A percentile compares a stretch with the other conserved stretches of the same genome.
These are phyloP conservation scores for Tenebrio molitor DNA, from an alignment of 1,140 invertebrate genomes.

Conservation along the genomic window DNA sequence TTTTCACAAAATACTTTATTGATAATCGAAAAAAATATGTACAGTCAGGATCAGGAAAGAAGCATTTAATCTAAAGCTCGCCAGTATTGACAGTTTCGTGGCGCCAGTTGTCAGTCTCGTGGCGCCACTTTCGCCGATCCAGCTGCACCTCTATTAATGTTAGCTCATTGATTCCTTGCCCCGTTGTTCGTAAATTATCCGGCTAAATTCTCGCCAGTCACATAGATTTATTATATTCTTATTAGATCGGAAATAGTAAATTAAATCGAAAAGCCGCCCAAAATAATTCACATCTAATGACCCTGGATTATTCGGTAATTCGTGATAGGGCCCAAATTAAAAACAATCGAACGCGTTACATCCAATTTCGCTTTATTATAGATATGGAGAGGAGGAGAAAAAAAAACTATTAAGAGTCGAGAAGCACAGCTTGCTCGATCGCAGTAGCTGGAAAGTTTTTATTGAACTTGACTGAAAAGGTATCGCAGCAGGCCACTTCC, in stretches of 20 bases:
- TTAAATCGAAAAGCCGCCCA: conserved; percentile 44
- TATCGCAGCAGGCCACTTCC: conserved; percentile 41
- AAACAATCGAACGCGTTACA: conserved; percentile 25
- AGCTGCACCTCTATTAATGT: conserved; percentile 8
- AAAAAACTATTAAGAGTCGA: conserved; percentile 19
- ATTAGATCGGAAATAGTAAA: conserved; percentile 47
- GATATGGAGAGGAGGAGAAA: conserved; percentile 1
- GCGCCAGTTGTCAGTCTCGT: too few species aligned
- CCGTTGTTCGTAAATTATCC: conserved; percentile 14
- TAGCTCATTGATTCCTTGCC: conserved; percentile 10
- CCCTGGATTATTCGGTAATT: neutral
- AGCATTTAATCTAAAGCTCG: too few species aligned
- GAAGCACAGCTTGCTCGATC: conserved; percentile 31
- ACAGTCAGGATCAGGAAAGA: too few species aligned
- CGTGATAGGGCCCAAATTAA: neutral
- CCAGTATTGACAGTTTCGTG: too few species aligned
- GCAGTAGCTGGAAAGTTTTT: conserved; percentile 34
- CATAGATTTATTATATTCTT: conserved; percentile 47
- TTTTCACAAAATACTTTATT: too few species aligned
- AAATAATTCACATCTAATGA: conserved; percentile 25
- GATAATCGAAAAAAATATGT: too few species aligned
- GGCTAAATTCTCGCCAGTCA: conserved; percentile 8
- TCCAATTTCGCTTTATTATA: conserved; percentile 2
- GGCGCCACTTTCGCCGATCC: too few species aligned
- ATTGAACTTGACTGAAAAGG: conserved; percentile 39